Conservation (phyloP, 2,113 vertebrate genomes). For the Heloderma charlesbogerti region DNA sequence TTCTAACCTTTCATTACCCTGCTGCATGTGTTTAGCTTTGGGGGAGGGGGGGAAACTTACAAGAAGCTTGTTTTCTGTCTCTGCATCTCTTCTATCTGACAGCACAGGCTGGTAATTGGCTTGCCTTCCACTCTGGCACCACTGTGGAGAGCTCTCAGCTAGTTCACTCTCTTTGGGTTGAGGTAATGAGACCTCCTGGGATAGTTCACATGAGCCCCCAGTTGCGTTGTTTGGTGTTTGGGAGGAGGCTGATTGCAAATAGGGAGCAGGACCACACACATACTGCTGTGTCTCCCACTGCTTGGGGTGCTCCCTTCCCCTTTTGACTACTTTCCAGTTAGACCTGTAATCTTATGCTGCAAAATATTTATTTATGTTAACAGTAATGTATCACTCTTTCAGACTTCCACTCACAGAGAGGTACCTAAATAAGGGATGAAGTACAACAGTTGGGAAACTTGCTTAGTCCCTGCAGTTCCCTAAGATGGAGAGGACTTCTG, state of each 20-base stretch:
- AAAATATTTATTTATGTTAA: constrained; percentile 13
- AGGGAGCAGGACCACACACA: fast-evolving
- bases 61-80: background rate
- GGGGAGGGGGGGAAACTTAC: background rate
- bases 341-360: background rate
- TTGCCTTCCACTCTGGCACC: background rate
- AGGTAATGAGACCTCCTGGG: constrained; percentile 45
- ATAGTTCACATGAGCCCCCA: fast-evolving
- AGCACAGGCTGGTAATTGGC: constrained; percentile 35
- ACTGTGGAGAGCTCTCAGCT: fast-evolving
- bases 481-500: background rate
- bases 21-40: constrained; percentile 28
- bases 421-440: background rate
- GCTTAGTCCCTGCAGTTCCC: background rate
- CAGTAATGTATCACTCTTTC: background rate
- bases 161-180: background rate
- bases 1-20: constrained; percentile 51
- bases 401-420: background rate
- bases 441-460: background rate
- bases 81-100: constrained; percentile 31
- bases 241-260: constrained; percentile 14
- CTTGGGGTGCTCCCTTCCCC: constrained; percentile 3
- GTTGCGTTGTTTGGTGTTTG: background rate
- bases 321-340: constrained; percentile 10
- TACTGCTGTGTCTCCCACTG: fast-evolving